A percentile compares a stretch with the other conserved stretches of the same genome.
These are phyloP conservation scores for Alexandromys fortis DNA, from an alignment of 2,113 vertebrate species.

Conservation along the genomic window DNA sequence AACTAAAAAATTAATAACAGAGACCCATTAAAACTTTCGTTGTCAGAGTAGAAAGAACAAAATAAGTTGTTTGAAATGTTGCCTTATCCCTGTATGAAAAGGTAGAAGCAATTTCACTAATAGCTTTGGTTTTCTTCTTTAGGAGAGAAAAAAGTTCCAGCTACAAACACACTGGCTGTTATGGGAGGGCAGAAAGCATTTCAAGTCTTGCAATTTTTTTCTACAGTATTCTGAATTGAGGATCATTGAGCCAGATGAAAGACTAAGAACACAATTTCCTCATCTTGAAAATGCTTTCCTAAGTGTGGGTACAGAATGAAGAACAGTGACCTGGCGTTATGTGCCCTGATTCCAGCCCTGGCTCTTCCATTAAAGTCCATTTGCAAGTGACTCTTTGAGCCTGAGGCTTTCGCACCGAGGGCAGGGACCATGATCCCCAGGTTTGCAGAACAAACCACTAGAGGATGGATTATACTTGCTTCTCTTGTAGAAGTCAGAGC, in stretches of 20 bases:
- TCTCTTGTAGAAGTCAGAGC: background rate
- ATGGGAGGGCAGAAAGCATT: conserved; percentile 22
- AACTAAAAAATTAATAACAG: conserved; percentile 30
- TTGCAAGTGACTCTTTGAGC: background rate
- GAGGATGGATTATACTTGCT: background rate
- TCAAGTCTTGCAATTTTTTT: background rate
- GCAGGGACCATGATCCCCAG: background rate
- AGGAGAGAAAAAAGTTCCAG: background rate
- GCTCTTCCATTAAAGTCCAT: background rate
- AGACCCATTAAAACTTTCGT: conserved; percentile 39
- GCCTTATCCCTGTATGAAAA: conserved; percentile 11
- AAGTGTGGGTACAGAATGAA: background rate
- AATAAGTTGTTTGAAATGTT: conserved; percentile 47
- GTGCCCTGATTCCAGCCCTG: background rate
- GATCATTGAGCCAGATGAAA: background rate
- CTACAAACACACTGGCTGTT: background rate
- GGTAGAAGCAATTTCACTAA: conserved; percentile 20
- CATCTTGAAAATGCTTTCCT: conserved; percentile 1
- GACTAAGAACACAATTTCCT: background rate
- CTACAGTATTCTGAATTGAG: background rate
- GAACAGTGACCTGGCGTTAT: background rate
- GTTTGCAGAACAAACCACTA: background rate
- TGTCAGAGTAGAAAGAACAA: conserved; percentile 6
- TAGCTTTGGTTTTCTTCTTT: conserved; percentile 21
- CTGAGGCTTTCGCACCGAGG: background rate